Evolutionary conservation across 2,888 invertebrate genomes (phyloP).

Genomic region (Tetrapedia diversipes): DNA sequence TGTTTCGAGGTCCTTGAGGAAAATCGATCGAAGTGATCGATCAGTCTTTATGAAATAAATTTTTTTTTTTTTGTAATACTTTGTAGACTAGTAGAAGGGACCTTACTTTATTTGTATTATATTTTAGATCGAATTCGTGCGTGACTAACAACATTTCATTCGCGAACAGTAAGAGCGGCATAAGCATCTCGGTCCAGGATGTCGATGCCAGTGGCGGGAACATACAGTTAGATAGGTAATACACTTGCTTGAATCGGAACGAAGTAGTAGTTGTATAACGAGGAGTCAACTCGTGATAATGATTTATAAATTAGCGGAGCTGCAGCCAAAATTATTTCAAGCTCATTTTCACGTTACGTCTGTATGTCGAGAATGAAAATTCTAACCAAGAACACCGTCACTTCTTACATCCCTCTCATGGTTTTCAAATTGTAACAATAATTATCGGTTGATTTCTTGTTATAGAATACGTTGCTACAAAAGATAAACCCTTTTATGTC

Average conservation of each 20-base stretch:
- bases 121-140: slow-evolving; percentile 71
- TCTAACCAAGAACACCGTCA: slow-evolving; percentile 30
- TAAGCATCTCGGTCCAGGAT: slow-evolving; percentile 86
- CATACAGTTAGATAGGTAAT: slow-evolving; percentile 87
- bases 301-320: background rate
- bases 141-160: slow-evolving; percentile 74
- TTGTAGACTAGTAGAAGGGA: slow-evolving; percentile 25
- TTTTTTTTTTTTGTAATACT: slow-evolving; percentile 17
- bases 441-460: slow-evolving; percentile 33
- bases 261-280: slow-evolving; percentile 24
- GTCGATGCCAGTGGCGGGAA: slow-evolving; percentile 84
- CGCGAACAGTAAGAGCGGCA: slow-evolving; percentile 84
- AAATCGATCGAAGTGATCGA: background rate
- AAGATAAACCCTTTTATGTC: background rate
- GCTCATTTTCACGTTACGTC: background rate
- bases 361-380: background rate
- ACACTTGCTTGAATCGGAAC: slow-evolving; percentile 25
- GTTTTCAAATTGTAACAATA: background rate
- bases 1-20: slow-evolving; percentile 1
- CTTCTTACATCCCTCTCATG: slow-evolving; percentile 10
- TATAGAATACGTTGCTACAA: slow-evolving; percentile 2
- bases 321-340: background rate
- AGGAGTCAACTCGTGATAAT: slow-evolving; percentile 26
- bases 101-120: slow-evolving; percentile 41
- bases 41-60: slow-evolving; percentile 15